Base-by-base conservation (phyloP, 2,113 vertebrate species). In the Hydropotes inermis region DNA sequence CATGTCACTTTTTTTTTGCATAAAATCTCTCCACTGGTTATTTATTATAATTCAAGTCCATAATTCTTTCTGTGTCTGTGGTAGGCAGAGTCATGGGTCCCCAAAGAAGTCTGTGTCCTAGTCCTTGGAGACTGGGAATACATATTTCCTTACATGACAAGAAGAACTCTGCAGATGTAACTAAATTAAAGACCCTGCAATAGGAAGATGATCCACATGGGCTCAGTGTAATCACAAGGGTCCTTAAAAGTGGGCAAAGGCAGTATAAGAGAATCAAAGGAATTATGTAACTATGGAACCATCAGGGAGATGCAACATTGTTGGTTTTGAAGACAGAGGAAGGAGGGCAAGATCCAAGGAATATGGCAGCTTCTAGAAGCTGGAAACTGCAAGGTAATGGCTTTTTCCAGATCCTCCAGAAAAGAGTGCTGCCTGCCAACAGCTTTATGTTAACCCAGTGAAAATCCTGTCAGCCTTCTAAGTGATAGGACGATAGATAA, bases 231-330 rank as follows among this genome's bases (percentile, higher is more conserved):
- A 67, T 81, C 76, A 30, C 39, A n/a, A 43, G 15, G 13, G 13
- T 67, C 36, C 25, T 84, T 61, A 7, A 45, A 67, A 89, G n/a
- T 54, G 43, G 28, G 79, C 45, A 36, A 45, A 85, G 45, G 17
- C 27, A 28, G n/a, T 28, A 2, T 16, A 64, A 64, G 60, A 47
- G 28, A 70, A 13, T 14, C 45, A 43, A n/a, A 83, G 57, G 70
- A 6, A 58, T 36, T 54, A 64, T 12, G 45, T 28, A 23, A 17
- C 15, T 16, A 5, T 25, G 5, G 45, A 67, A 33, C 7, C 6
- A 10, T 27, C n/a, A 30, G n/a, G 33, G 21, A 79, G 27, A 43
- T 21, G 23, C 16, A 25, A 9, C 17, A 2, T 0, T 45, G 0
- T 43, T 70, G 43, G 52, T 3, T 67, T 85, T 79, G 43, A 78